These are phyloP conservation scores for Eucidaris tribuloides DNA, from an alignment of 35 echinoderm and acorn worm genomes.

Conservation along the genomic window DNA sequence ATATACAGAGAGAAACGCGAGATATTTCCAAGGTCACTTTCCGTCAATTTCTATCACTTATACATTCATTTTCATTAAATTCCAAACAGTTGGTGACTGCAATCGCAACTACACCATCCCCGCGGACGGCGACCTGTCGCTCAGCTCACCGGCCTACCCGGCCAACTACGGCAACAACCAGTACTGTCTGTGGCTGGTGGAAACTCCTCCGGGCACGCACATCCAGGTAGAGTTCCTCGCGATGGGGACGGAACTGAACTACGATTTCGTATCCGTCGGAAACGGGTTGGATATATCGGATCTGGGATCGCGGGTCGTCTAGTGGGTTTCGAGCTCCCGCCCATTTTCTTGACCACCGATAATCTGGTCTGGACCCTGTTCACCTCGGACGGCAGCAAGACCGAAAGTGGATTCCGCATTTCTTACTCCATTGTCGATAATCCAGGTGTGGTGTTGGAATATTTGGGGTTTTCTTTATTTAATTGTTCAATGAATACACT, in stretches of 20 bases:
- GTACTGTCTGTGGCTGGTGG: constrained; percentile 76
- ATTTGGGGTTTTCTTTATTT: no score
- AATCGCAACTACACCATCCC: constrained; percentile 64
- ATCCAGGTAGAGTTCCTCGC: constrained; percentile 60
- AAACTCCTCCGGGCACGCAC: constrained; percentile 58
- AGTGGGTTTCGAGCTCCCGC: constrained; percentile 38
- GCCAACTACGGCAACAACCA: constrained; percentile 91
- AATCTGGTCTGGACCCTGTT: constrained; percentile 84
- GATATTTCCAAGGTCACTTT: neutral
- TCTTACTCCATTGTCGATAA: constrained; percentile 21
- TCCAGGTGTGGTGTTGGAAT: constrained; percentile 65
- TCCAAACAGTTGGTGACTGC: constrained; percentile 49
- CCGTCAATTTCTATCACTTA: neutral
- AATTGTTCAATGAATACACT: no score
- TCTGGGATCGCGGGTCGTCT: constrained; percentile 50
- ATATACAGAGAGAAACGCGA: neutral
- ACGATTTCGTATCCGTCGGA: constrained; percentile 71
- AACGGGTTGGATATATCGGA: constrained; percentile 61
- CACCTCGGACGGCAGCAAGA: constrained; percentile 75
- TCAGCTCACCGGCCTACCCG: constrained; percentile 70
- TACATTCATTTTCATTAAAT: no score
- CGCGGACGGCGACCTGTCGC: neutral
- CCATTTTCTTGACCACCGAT: constrained; percentile 67
- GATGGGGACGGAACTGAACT: constrained; percentile 69
- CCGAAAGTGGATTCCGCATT: constrained; percentile 61